These are phyloP conservation scores for Muraenolepis orangiensis DNA, from an alignment of 2,797 vertebrate genomes.

Conservation along the genomic window DNA sequence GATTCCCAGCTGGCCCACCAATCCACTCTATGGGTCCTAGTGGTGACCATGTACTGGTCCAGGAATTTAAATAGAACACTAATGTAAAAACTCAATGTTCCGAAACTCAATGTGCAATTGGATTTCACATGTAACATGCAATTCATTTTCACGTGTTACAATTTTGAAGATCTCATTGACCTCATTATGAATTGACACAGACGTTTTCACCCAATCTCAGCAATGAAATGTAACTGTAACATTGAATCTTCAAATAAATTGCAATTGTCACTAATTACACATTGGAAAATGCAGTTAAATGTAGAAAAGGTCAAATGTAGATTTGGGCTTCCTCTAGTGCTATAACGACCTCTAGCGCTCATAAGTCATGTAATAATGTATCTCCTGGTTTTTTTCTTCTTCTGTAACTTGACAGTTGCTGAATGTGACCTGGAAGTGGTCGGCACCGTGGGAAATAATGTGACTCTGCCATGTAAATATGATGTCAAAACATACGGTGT, in stretches of 20 bases:
- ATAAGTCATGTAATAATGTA: not conserved
- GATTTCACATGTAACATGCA: no score
- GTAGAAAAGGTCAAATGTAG: not conserved
- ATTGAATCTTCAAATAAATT: not conserved
- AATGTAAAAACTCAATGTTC: no score
- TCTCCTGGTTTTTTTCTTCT: not conserved
- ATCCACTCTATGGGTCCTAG: no score
- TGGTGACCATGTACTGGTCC: no score
- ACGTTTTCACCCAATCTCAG: no score
- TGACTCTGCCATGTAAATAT: slow-evolving; percentile 74
- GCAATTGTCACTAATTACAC: not conserved
- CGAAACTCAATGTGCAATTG: not conserved
- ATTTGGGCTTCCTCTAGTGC: not conserved
- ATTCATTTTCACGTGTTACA: not conserved
- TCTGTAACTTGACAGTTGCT: slow-evolving; percentile 30
- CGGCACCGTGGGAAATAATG: slow-evolving; percentile 52
- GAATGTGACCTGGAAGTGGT: not conserved
- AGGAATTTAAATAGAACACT: no score
- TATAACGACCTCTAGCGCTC: not conserved
- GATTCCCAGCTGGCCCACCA: no score
- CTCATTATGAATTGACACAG: no score
- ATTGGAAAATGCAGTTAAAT: not conserved
- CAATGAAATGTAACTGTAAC: no score
- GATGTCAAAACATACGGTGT: rapidly evolving
- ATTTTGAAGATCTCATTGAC: no score